phyloP scores from a whole-genome alignment of 2,888 invertebrate genomes.

The Caprella mutica region DNA sequence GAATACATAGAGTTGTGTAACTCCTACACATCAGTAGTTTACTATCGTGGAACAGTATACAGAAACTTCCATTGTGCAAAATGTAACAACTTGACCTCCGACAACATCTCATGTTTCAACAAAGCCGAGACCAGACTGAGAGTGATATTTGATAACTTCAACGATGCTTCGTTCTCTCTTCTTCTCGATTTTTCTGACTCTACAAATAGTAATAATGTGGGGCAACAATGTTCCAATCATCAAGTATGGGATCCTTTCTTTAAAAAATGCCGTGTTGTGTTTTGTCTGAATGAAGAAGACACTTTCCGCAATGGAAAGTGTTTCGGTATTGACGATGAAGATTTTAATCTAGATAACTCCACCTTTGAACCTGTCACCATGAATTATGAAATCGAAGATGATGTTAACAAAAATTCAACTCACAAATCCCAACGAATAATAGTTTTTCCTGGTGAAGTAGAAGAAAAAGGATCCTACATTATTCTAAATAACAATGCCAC shows the following conservation, averaged over 20 bases:
- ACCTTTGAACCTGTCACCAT: conserved; percentile 11
- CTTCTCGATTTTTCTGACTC: conserved; percentile 41
- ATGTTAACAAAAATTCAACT: neutral
- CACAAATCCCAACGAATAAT: conserved; percentile 1
- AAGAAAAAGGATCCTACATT: neutral
- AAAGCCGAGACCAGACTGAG: conserved; percentile 35
- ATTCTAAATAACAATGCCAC: neutral
- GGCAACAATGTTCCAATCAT: conserved; percentile 34
- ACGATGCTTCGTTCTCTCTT: conserved; percentile 41
- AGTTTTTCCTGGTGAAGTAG: conserved; percentile 7
- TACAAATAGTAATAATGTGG: conserved; percentile 37
- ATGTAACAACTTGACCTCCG: conserved; percentile 42
- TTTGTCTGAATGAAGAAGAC: conserved; percentile 38
- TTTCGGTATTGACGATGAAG: neutral
- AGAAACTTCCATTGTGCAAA: conserved; percentile 45
- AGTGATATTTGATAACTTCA: conserved; percentile 40
- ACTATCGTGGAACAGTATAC: conserved; percentile 39
- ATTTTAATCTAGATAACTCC: neutral
- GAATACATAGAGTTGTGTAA: conserved; percentile 40
- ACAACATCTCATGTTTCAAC: conserved; percentile 38
- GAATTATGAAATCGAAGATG: too few species aligned
- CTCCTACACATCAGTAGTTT: conserved; percentile 43
- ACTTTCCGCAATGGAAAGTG: conserved; percentile 38
- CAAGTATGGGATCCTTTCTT: conserved; percentile 45
- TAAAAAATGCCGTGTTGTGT: conserved; percentile 41